Evolutionary conservation across 1,140 invertebrate species (phyloP).

Genomic region (Danaus melanippus): DNA sequence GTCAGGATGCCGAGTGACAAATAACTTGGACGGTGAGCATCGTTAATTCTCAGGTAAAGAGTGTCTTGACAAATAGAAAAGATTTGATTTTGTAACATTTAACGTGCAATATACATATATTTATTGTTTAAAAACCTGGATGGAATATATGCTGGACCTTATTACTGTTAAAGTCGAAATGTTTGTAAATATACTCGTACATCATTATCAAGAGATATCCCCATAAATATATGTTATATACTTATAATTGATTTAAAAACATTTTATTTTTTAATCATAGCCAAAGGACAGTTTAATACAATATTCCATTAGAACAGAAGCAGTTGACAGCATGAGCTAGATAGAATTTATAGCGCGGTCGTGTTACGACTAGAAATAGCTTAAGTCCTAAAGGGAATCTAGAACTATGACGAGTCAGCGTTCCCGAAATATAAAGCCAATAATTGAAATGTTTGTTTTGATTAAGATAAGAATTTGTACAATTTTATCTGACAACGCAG

Average conservation of each 20-base stretch:
- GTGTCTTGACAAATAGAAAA: constrained; percentile 17
- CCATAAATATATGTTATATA: too few species aligned
- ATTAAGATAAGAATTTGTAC: too few species aligned
- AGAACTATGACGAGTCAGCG: too few species aligned
- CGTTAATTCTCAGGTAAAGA: constrained; percentile 26
- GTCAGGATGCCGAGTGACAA: constrained; percentile 23
- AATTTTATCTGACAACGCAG: too few species aligned
- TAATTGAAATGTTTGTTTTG: too few species aligned
- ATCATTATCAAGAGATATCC: too few species aligned
- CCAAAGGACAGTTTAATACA: neutral
- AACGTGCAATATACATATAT: neutral
- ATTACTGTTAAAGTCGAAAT: too few species aligned
- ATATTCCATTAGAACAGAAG: constrained; percentile 6
- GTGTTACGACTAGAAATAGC: constrained; percentile 6
- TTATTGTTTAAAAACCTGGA: neutral
- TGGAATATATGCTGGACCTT: too few species aligned
- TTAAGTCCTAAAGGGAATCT: neutral
- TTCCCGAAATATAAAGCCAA: too few species aligned
- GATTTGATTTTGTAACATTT: constrained; percentile 18
- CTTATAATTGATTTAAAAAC: too few species aligned
- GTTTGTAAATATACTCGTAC: too few species aligned
- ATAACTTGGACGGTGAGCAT: constrained; percentile 22
- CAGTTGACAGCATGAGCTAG: constrained; percentile 5
- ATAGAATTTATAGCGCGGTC: constrained; percentile 7
- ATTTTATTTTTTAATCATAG: too few species aligned